Conservation (phyloP, 2,888 invertebrate species). For the Ernsta delagoae region DNA sequence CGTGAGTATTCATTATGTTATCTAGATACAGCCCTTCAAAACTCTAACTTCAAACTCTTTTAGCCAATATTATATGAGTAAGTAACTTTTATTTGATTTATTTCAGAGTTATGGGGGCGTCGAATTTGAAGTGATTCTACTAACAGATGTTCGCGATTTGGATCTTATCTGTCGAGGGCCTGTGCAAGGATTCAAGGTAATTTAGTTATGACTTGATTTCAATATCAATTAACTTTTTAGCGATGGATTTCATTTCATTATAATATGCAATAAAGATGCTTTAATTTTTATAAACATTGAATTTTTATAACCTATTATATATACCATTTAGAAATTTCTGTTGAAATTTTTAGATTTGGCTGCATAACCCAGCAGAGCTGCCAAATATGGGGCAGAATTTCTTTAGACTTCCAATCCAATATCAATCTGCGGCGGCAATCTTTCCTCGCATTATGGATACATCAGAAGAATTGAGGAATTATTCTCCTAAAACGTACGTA, state of each 20-base stretch:
- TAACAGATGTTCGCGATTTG: slow-evolving; percentile 77
- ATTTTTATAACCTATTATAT: too few species aligned
- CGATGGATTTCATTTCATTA: too few species aligned
- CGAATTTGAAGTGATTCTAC: slow-evolving; percentile 75
- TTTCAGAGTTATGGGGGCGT: slow-evolving; percentile 60
- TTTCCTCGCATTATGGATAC: slow-evolving; percentile 12
- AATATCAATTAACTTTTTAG: neutral
- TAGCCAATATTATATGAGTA: too few species aligned
- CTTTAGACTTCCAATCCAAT: slow-evolving; percentile 85
- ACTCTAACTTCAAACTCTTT: too few species aligned
- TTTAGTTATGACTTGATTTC: too few species aligned
- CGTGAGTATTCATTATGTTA: neutral
- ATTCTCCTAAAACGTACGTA: slow-evolving; percentile 2
- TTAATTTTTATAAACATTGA: too few species aligned
- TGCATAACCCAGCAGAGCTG: slow-evolving; percentile 86
- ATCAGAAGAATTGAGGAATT: neutral
- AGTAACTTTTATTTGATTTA: too few species aligned
- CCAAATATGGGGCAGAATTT: slow-evolving; percentile 86
- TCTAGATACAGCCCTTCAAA: too few species aligned
- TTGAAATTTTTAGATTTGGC: slow-evolving; percentile 59
- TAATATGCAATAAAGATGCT: too few species aligned
- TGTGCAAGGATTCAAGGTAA: slow-evolving; percentile 78
- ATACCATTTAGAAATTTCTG: too few species aligned
- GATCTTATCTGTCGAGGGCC: slow-evolving; percentile 87
- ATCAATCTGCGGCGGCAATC: slow-evolving; percentile 81